These are phyloP conservation scores for Drymodes brunneopygia DNA, from an alignment of 2,113 vertebrate genomes.

Conservation along the genomic window DNA sequence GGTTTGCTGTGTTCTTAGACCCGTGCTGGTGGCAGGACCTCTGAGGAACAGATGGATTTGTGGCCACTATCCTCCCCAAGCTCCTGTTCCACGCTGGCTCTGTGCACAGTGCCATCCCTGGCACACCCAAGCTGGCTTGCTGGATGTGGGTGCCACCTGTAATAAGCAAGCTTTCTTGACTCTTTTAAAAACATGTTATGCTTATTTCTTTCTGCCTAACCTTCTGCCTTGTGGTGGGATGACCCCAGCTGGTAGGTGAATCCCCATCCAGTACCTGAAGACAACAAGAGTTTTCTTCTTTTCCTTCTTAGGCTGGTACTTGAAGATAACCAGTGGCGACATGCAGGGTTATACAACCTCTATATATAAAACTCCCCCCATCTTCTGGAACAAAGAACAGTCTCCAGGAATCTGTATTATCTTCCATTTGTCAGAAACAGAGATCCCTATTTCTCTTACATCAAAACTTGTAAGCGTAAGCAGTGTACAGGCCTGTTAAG, in stretches of 20 bases:
- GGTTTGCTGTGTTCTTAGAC: background rate
- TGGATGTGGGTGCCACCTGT: rapidly evolving
- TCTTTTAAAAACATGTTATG: background rate
- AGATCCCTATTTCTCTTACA: background rate
- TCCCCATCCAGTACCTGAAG: background rate
- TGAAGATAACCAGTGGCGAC: rapidly evolving
- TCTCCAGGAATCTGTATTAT: background rate
- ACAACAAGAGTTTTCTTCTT: background rate
- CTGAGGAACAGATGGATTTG: background rate
- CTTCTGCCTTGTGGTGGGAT: background rate
- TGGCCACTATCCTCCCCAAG: background rate
- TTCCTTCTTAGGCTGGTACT: background rate
- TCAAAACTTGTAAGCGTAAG: background rate
- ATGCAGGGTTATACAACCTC: background rate
- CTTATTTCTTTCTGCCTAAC: background rate
- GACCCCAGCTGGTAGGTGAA: background rate
- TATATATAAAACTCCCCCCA: background rate
- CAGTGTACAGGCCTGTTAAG: background rate
- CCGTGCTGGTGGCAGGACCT: background rate
- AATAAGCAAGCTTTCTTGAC: background rate
- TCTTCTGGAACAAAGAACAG: background rate
- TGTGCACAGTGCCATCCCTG: rapidly evolving
- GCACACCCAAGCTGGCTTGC: background rate
- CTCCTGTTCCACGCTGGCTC: background rate
- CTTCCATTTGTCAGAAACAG: background rate